Base-by-base conservation (phyloP, 2,113 vertebrate genomes). In the Pogonocichla stellata region DNA sequence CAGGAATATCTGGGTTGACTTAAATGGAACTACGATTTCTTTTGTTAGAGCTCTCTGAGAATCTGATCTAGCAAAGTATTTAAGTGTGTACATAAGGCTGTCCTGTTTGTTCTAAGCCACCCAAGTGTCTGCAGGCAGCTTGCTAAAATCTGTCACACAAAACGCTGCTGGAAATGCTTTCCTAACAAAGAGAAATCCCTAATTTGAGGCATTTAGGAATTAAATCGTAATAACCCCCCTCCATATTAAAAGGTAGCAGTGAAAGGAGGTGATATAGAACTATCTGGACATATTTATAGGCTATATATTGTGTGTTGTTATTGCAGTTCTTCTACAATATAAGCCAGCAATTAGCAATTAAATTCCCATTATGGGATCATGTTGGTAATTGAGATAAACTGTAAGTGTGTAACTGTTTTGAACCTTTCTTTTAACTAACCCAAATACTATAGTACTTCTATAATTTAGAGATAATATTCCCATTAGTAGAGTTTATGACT, bases 401-500 rank as follows among this genome's bases (percentile, higher is more conserved):
- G 61, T 96, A 96, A 96, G 79, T 57, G 94, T 96, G 90, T 90
- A 94, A 78, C 91, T 94, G 91, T 94, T 97, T 96, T 95, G 97
- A 98, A 95, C 93, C 96, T 96, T 97, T 94, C 65, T 97, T 97
- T 97, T 96, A 98, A 97, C 92, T 97, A 97, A 96, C 54, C 48
- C 66, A 88, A 95, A 97, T 96, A 94, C 92, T 92, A 45, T 80
- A 95, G 73, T 93, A 97, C 93, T 97, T 98, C 95, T 78, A 96
- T 98, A 98, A 98, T 98, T 97, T 96, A 95, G 93, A 98, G 97
- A 98, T 98, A 97, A 97, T 98, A 97, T 97, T 90, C 96, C 96
- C 98, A 97, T 98, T 98, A 98, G 97, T 97, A 97, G 95, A 97
- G 94, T 98, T 98, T 98, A 98, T 97, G 97, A 95, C 95, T 95